Base-by-base conservation (phyloP, 2,113 vertebrate species). In the Triplophysa siluroides region DNA sequence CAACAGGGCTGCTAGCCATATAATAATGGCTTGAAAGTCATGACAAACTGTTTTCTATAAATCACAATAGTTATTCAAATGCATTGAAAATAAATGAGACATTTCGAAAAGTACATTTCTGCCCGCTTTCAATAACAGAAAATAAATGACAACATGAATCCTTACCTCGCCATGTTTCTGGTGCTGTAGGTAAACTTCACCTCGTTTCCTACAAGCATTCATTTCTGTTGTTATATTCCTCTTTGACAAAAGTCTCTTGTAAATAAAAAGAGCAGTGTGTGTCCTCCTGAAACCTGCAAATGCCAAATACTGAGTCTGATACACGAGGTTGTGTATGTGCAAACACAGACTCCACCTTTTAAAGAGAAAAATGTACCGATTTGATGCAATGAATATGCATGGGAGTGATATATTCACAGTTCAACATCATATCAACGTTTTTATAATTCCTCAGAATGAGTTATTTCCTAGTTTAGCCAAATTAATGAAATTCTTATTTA, bases 121-220 rank as follows among this genome's bases (percentile, higher is more conserved):
- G 5, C 2, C 45, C 4, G 16, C 67, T 2, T 26, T 60, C 3
- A 58, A 70, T 16, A 66, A 13, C 4, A 54, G 0, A 21, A 29
- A 66, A 11, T n/a, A 52, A 19, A 41, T 29, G 0, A 29, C 16
- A 50, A 18, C 3, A 23, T 56, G 6, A 69, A 38, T n/a, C 60
- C 87, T 91, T 82, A 93, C 92, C 84, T 91, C 91, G 0, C 85
- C 89, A 64, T 85, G 29, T 86, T 90, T 93, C 65, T 76, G 89
- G 2, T 86, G 87, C 72, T 86, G 91, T 18, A 93, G 85, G 65
- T 87, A 92, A 76, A 90, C 90, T 33, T 88, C 85, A 79, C 91
- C 92, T 63, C 84, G 79, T 88, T 91, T 93, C 2, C 63, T 79
- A 26, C 67, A 79, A 56, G 81, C 79, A 9, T 93, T 89, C 92